Evolutionary conservation across 1,140 invertebrate species (phyloP), one percentile per base, ranked within the genome.

Genomic region (Bicyclus anynana): DNA sequence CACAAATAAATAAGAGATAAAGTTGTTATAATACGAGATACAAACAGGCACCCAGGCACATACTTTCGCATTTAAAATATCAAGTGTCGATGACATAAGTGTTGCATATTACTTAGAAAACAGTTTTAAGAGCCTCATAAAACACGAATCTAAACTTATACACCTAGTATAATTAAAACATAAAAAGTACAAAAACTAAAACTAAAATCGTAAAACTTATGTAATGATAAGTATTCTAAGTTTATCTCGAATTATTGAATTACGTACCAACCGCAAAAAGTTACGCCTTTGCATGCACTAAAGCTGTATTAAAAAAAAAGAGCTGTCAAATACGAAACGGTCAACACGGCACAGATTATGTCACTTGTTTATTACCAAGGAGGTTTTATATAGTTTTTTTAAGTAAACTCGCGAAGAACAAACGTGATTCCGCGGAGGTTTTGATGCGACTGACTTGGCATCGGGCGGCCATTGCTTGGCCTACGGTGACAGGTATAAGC

Each of bases 311-410:
- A 38, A 14, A 44, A 20, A 20, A 42, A 20, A 44, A 40, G 5
- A 40, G 13, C 37, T 40, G 37, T 44, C 40, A 44, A 40, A 40
- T 21, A 44, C 40, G 16, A 44, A 44, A 44, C 17, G 10, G 40
- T 44, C 40, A 44, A 10, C 37, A 40, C 17, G 40, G 40, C 40
- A 44, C 40, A 44, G 40, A 44, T 44, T 20, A 44, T 44, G 9
- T 44, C 40, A 44, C 40, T 44, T 44, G 9, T 44, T 44, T 12
- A 12, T 16, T 1, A 40, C 14, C 18, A 20, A 44, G 6, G 1
- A 44, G 40, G 16, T 44, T 44, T 44, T 20, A 20, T 44, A 16
- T 2, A 44, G 16, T 21, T 44, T 17, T 20, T 17, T 42, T 42
- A 2, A 10, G 3, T 44, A 17, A 35, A 21, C 10, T 17, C 16